These are phyloP conservation scores for Darevskia mixta DNA, from an alignment of 2,797 vertebrate genomes.

Conservation along the genomic window DNA sequence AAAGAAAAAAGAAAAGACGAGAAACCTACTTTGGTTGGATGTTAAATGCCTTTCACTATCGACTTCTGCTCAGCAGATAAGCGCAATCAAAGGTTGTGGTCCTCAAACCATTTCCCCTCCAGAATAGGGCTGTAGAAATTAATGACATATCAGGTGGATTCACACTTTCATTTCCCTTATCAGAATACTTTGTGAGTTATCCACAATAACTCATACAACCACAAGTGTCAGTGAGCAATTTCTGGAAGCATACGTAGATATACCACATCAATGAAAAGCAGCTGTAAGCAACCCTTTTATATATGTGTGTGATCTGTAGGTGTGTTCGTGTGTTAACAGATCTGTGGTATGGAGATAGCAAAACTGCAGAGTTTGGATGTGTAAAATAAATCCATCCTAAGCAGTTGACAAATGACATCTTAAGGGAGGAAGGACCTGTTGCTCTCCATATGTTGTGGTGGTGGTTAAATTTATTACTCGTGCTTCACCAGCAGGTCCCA, in stretches of 20 bases:
- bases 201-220: not conserved
- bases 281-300: not conserved
- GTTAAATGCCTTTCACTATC: not conserved
- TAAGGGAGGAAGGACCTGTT: not conserved
- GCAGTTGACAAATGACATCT: no score
- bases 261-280: not conserved
- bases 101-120: not conserved
- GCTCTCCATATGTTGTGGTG: no score
- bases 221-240: not conserved
- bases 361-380: not conserved
- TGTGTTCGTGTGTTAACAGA: not conserved
- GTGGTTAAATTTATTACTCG: no score
- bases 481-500: no score
- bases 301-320: not conserved
- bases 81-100: not conserved
- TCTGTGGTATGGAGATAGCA: not conserved
- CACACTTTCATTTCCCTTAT: not conserved
- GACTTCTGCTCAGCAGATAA: not conserved
- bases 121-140: not conserved
- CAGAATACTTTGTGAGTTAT: not conserved
- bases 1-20: not conserved
- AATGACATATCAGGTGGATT: not conserved
- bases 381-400: not conserved
- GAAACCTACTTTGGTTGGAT: not conserved
- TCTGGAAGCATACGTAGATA: not conserved